A percentile compares a stretch with the other conserved stretches of the same genome.
Conservation (phyloP, 2,888 invertebrate genomes). For the Agrotis ipsilon region DNA sequence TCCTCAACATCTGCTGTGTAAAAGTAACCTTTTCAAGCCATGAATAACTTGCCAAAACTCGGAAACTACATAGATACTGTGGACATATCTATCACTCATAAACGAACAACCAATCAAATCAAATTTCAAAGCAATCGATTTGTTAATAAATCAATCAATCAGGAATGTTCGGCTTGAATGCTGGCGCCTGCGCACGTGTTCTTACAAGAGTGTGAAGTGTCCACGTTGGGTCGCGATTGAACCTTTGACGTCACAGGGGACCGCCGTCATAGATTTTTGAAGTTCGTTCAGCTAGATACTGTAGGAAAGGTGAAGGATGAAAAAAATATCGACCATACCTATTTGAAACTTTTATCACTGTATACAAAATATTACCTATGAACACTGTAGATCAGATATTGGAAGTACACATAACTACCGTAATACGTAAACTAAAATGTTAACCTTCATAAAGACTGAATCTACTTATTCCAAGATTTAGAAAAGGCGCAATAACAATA, state of each 20-base stretch:
- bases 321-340: not conserved
- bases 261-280: conserved; percentile 10
- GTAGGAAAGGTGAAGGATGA: not conserved
- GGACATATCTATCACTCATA: not conserved
- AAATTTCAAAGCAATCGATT: conserved; percentile 8
- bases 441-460: not conserved
- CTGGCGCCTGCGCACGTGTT: conserved; percentile 12
- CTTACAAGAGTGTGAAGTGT: not conserved
- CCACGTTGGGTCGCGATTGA: conserved; percentile 15
- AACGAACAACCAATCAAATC: conserved; percentile 17
- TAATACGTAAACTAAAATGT: too few relatives aligned
- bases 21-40: too few relatives aligned
- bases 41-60: not conserved
- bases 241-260: conserved; percentile 18
- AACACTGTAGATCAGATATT: too few relatives aligned
- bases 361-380: too few relatives aligned
- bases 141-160: conserved; percentile 49
- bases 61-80: too few relatives aligned
- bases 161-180: conserved; percentile 33
- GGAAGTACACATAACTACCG: too few relatives aligned
- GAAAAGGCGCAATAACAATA: not conserved
- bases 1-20: too few relatives aligned
- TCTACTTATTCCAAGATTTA: too few relatives aligned
- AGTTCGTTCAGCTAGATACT: not conserved
- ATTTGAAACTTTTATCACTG: too few relatives aligned